Evolutionary conservation across 2,888 invertebrate species (phyloP), one percentile per base, ranked within the genome.

Genomic region (Drosophila paramelanica): DNA sequence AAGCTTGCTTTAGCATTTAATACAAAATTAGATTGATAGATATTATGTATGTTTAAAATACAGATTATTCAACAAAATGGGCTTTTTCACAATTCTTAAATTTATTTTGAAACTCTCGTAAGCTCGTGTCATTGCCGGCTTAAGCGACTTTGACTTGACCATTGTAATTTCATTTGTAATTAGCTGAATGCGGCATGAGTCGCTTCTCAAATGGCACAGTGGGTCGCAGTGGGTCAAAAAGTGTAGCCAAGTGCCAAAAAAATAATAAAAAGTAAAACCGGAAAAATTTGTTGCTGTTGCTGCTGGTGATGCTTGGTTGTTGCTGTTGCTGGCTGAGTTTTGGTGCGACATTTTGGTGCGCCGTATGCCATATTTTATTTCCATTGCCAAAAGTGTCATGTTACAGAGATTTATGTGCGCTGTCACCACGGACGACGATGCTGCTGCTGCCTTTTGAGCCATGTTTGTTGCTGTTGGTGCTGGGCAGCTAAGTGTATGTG

Each of bases 301-400:
- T 58, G 66, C n/a, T 52, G 67, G 7, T 62, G 58, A 27, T 60
- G 56, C 39, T 59, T 57, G 67, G 55, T 6, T 53, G 47, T 8
- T 70, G 53, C 23, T 72, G 62, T 17, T 76, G 68, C 13, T 70
- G 68, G 71, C 65, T 66, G 10, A 31, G 31, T 73, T 69, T 76
- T 74, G 86, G 83, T 89, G 89, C 91, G 89, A 90, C 91, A 90
- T 89, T 89, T 89, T 88, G 82, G 77, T 83, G 81, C 83, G 77
- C 69, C 78, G 83, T 81, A 88, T 88, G 81, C 89, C 91, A 91
- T 91, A 92, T 91, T 90, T 92, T 91, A 91, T 90, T 89, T 90
- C 86, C 90, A 91, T 91, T 92, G 91, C 91, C 92, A 91, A 91
- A 92, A 91, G 91, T 92, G 91, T 92, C 91, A 92, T 92, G 91